Evolutionary conservation across 2,113 vertebrate species (phyloP).

Genomic region (Electrona antarctica): DNA sequence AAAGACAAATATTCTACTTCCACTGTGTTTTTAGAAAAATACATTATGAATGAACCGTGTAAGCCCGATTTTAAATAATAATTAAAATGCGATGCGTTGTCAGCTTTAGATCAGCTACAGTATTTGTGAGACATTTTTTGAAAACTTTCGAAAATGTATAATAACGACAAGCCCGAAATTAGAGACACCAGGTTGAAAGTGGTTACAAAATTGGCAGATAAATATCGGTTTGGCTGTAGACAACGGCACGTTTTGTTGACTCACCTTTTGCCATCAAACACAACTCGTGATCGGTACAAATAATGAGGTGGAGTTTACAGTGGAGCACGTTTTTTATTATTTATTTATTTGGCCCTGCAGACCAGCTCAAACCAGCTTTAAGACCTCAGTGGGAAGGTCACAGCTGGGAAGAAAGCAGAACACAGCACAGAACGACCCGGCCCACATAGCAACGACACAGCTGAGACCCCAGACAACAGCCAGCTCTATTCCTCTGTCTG

Average conservation of each 20-base stretch:
- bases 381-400: slow-evolving; percentile 68
- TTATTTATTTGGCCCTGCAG: slow-evolving; percentile 12
- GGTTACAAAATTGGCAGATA: too few relatives aligned
- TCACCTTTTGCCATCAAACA: slow-evolving; percentile 25
- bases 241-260: neutral
- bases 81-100: too few relatives aligned
- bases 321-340: slow-evolving; percentile 6
- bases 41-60: too few relatives aligned
- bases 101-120: too few relatives aligned
- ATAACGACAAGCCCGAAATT: too few relatives aligned
- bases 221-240: too few relatives aligned
- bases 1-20: too few relatives aligned
- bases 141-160: too few relatives aligned
- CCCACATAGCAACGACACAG: slow-evolving; percentile 28
- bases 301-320: slow-evolving; percentile 15
- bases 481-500: slow-evolving; percentile 22
- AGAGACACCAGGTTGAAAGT: too few relatives aligned
- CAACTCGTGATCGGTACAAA: slow-evolving; percentile 8
- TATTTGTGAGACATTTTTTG: too few relatives aligned
- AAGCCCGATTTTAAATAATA: too few relatives aligned
- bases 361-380: slow-evolving; percentile 65
- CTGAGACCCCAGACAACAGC: slow-evolving; percentile 39
- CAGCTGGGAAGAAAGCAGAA: slow-evolving; percentile 53
- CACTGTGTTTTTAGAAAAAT: too few relatives aligned
- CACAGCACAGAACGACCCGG: slow-evolving; percentile 16